These are phyloP conservation scores for Zalophus californianus DNA, from an alignment of 2,797 vertebrate genomes.

Conservation along the genomic window DNA sequence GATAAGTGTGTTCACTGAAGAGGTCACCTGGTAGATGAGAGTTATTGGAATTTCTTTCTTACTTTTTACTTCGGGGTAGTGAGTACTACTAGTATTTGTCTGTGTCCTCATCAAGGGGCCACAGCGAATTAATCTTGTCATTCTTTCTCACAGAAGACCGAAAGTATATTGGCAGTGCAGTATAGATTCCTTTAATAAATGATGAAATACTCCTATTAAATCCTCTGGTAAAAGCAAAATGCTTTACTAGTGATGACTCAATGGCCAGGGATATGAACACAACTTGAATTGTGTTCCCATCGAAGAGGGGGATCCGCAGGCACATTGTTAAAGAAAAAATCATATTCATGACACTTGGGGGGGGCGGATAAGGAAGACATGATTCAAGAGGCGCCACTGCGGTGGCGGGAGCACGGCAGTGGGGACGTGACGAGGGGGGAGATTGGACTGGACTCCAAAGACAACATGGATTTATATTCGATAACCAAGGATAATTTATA, in stretches of 20 bases:
- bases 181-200: not conserved
- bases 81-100: not conserved
- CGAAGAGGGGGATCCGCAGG: not conserved
- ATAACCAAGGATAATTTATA: not conserved
- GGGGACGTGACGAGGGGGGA: not conserved
- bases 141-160: not conserved
- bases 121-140: not conserved
- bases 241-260: not conserved
- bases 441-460: not conserved
- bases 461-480: not conserved
- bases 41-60: not conserved
- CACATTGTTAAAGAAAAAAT: not conserved
- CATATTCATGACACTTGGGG: not conserved
- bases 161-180: not conserved
- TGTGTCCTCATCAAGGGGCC: not conserved
- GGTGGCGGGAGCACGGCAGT: fast-evolving
- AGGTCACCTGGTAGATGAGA: not conserved
- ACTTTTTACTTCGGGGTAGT: not conserved
- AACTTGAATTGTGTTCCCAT: not conserved
- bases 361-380: no score
- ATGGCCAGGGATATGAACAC: not conserved
- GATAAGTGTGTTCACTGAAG: fast-evolving
- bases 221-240: not conserved
- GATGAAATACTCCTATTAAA: not conserved
- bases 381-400: not conserved